phyloP scores from a whole-genome alignment of 2,797 vertebrate genomes.

The Falco peregrinus region DNA sequence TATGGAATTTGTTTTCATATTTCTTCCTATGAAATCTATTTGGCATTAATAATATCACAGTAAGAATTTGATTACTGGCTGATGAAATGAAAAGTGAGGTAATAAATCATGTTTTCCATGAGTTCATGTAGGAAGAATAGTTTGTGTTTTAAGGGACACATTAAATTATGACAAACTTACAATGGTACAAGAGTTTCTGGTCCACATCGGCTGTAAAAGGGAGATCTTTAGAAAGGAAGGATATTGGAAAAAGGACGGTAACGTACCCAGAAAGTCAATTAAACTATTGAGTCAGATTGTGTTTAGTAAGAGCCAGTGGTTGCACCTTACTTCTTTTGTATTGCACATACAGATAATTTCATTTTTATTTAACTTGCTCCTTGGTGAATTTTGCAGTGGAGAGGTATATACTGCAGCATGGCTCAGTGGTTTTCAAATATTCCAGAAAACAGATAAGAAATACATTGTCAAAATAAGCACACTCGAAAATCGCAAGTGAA shows the following conservation, averaged over 20 bases:
- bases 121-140: background rate
- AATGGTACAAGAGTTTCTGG: background rate
- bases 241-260: background rate
- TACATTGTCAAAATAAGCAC: background rate
- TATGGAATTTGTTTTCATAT: background rate
- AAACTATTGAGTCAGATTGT: background rate
- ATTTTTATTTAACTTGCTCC: background rate
- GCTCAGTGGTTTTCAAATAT: background rate
- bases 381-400: background rate
- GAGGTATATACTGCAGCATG: background rate
- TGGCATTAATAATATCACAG: constrained; percentile 2
- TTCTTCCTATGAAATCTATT: background rate
- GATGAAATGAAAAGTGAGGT: background rate
- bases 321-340: background rate
- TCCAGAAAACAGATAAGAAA: background rate
- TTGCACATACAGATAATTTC: fast-evolving
- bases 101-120: background rate
- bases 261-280: background rate
- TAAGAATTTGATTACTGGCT: background rate
- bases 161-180: background rate
- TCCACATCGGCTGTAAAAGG: fast-evolving
- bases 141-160: background rate
- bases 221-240: background rate
- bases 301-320: background rate
- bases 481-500: background rate